Percentiles rank a stretch among this genome's conserved stretches.
Evolutionary conservation across 2,113 vertebrate genomes (phyloP).

Genomic region (Solenodon paradoxus): DNA sequence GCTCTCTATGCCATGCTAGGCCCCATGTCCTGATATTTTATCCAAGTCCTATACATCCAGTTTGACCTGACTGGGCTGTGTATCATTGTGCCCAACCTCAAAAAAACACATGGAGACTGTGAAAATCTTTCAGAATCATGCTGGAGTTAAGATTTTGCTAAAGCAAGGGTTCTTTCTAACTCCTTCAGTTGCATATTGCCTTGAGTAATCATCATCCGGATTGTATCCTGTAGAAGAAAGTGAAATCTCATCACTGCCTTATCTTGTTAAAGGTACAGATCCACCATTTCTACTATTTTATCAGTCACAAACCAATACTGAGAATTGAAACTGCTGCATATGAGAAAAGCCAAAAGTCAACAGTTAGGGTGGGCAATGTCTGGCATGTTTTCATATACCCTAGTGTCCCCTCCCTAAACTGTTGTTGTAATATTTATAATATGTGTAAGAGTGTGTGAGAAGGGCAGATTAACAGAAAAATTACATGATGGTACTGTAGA

Average conservation of each 20-base stretch:
- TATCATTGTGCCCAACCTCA: not conserved
- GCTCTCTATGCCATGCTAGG: not conserved
- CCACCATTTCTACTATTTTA: not conserved
- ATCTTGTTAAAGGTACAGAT: not conserved
- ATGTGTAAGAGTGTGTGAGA: not conserved
- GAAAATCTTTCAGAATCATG: slow-evolving; percentile 46
- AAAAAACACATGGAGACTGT: not conserved
- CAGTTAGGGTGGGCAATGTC: not conserved
- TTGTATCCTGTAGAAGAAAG: slow-evolving; percentile 85
- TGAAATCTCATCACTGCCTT: not conserved
- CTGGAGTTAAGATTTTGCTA: slow-evolving; percentile 84
- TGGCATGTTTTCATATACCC: not conserved
- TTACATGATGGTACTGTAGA: not conserved
- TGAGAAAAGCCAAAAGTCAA: not conserved
- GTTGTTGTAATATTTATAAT: not conserved
- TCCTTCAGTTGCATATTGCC: slow-evolving; percentile 92
- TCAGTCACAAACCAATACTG: not conserved
- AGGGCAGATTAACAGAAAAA: not conserved
- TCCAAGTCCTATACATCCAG: not conserved
- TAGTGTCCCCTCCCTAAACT: not conserved
- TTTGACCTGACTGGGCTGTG: not conserved
- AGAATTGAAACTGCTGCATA: not conserved
- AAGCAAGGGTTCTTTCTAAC: slow-evolving; percentile 86
- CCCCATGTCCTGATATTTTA: not conserved
- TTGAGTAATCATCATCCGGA: slow-evolving; percentile 97